These are phyloP conservation scores for Agrotis puta DNA, from an alignment of 2,888 invertebrate genomes.

Conservation along the genomic window DNA sequence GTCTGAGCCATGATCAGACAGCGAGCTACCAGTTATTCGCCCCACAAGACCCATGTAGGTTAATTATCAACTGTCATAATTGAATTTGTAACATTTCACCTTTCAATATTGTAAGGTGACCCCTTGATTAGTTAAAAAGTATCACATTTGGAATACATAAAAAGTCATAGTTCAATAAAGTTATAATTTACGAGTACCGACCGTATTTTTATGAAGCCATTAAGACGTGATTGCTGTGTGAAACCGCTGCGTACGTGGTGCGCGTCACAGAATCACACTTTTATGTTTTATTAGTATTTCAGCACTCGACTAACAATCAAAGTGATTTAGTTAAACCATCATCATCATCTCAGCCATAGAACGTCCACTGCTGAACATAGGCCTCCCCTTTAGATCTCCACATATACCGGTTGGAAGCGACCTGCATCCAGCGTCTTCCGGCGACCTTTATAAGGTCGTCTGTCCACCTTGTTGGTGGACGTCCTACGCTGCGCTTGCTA, in stretches of 20 bases:
- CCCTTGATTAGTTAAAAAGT: slow-evolving; percentile 6
- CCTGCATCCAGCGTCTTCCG: no score
- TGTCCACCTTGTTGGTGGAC: no score
- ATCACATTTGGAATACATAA: slow-evolving; percentile 25
- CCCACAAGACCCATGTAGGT: no score
- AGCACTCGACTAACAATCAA: slow-evolving; percentile 11
- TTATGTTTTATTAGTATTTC: slow-evolving; percentile 26
- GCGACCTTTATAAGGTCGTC: no score
- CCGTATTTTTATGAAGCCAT: slow-evolving; percentile 52
- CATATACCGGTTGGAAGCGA: no score
- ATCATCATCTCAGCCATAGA: no score
- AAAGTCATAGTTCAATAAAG: slow-evolving; percentile 31
- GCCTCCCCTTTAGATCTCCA: no score
- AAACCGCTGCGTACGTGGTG: slow-evolving; percentile 26
- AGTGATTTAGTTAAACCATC: slow-evolving; percentile 19
- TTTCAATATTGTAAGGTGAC: neutral
- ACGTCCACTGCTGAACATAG: no score
- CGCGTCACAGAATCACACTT: slow-evolving; percentile 27
- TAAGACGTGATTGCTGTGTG: slow-evolving; percentile 34
- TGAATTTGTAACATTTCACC: neutral
- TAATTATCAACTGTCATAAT: no score
- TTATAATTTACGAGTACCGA: slow-evolving; percentile 37
- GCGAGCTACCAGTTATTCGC: no score
- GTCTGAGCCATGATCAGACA: no score
- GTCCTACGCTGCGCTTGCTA: no score